A percentile compares a stretch with the other conserved stretches of the same genome.
Evolutionary conservation across 2,113 vertebrate species (phyloP).

Genomic region (Rhynchopsitta pachyrhyncha): DNA sequence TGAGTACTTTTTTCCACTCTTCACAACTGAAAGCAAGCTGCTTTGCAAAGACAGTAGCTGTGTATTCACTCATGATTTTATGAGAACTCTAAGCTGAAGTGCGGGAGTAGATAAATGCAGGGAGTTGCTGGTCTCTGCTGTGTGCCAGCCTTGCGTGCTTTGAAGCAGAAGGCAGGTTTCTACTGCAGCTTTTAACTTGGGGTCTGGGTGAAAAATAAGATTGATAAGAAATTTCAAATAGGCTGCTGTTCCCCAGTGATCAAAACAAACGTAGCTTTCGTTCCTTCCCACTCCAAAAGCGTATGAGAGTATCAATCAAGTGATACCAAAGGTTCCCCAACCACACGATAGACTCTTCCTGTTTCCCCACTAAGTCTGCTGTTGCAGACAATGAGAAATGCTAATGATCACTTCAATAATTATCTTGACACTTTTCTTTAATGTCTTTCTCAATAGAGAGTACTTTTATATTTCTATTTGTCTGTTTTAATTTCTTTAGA

Average conservation of each 20-base stretch:
- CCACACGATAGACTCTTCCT: background rate
- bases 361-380: background rate
- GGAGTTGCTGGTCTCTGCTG: background rate
- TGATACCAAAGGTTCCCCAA: background rate
- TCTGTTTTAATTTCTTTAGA: background rate
- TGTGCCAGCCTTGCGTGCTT: background rate
- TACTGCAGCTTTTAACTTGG: background rate
- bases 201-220: background rate
- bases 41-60: background rate
- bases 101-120: background rate
- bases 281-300: background rate
- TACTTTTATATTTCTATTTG: background rate
- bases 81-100: background rate
- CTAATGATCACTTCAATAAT: background rate
- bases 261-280: background rate
- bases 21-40: background rate
- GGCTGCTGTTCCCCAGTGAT: background rate
- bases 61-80: background rate
- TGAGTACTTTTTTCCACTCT: background rate
- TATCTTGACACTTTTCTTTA: background rate
- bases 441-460: background rate
- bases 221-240: background rate
- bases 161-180: background rate
- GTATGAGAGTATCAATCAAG: background rate
- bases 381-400: background rate